phyloP scores from a whole-genome alignment of 1,140 invertebrate genomes.

The Sinella curviseta region DNA sequence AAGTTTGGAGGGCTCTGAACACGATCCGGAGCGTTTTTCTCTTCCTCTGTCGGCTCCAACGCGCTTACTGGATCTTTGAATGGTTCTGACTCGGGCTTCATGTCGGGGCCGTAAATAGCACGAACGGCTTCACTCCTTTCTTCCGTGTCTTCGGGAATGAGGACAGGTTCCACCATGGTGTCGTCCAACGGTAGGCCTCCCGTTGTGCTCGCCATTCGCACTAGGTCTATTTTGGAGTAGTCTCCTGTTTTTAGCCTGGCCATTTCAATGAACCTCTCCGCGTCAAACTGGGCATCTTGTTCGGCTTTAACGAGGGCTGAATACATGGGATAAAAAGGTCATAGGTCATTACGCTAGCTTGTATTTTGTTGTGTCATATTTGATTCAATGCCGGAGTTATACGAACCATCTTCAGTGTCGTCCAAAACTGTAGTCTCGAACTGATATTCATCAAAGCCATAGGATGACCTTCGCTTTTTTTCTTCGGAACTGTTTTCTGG shows the following conservation, averaged over 20 bases:
- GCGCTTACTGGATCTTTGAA: neutral
- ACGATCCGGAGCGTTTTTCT: neutral
- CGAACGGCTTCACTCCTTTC: neutral
- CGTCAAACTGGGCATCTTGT: neutral
- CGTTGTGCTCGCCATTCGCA: neutral
- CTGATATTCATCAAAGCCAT: neutral
- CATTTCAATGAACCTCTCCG: neutral
- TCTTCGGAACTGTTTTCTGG: neutral
- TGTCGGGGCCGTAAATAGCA: neutral
- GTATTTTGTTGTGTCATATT: neutral
- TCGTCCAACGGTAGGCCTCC: neutral
- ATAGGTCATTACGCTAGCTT: neutral
- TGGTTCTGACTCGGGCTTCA: neutral
- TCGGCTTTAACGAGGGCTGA: neutral
- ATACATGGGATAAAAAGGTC: neutral
- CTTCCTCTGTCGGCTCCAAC: neutral
- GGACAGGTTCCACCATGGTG: neutral
- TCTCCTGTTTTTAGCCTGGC: neutral
- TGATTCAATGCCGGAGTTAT: neutral
- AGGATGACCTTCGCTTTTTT: neutral
- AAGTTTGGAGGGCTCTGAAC: neutral
- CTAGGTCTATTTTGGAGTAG: neutral
- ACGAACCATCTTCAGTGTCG: neutral
- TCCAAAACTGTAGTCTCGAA: neutral
- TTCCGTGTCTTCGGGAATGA: neutral